Conservation (phyloP, 2,113 vertebrate genomes). For the Quiscalus mexicanus region DNA sequence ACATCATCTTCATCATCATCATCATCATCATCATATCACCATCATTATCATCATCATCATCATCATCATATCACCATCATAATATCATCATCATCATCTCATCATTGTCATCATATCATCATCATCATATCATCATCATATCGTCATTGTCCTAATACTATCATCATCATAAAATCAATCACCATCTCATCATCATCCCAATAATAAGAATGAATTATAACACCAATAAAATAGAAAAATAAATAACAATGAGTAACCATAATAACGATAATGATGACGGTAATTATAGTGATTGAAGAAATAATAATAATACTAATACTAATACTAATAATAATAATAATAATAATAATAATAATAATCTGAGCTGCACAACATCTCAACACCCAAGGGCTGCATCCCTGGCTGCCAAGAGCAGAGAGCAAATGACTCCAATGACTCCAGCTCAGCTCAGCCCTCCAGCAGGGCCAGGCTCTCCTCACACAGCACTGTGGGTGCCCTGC, state of each 20-base stretch:
- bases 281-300: background rate
- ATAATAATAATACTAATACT: no score
- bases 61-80: background rate
- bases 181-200: background rate
- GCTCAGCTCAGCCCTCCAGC: background rate
- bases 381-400: background rate
- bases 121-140: no score
- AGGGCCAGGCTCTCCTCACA: background rate
- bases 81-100: background rate
- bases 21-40: background rate
- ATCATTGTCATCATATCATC: background rate
- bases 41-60: background rate
- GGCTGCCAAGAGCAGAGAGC: background rate
- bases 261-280: background rate
- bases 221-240: background rate
- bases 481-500: background rate
- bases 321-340: no score
- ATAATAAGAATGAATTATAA: background rate
- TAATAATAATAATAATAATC: no score
- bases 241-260: background rate
- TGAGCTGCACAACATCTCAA: background rate
- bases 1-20: background rate
- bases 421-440: fast-evolving
- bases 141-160: no score
- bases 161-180: background rate